Percentiles rank a stretch among this genome's conserved stretches.
Evolutionary conservation across 1,140 invertebrate genomes (phyloP).

Genomic region (Lepidurus arcticus): DNA sequence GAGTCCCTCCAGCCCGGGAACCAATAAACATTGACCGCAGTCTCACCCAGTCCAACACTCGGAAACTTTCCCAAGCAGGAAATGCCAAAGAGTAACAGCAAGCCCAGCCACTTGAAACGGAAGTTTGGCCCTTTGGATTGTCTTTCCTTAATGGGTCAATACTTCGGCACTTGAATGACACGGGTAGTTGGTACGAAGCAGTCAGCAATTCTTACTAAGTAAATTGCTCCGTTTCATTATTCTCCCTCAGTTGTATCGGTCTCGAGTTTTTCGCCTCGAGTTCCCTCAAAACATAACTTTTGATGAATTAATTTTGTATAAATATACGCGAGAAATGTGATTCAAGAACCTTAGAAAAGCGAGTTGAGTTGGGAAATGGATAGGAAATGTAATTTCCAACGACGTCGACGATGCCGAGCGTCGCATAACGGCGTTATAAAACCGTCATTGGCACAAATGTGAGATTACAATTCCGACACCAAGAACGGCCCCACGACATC

Average conservation of each 20-base stretch:
- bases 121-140: not conserved
- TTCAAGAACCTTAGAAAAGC: too few relatives aligned
- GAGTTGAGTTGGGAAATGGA: too few relatives aligned
- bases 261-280: too few relatives aligned
- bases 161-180: conserved; percentile 14
- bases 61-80: not conserved
- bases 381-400: too few relatives aligned
- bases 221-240: not conserved
- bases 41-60: not conserved
- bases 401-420: too few relatives aligned
- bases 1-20: not conserved
- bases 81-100: not conserved
- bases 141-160: conserved; percentile 8
- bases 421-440: too few relatives aligned
- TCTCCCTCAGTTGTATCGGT: not conserved
- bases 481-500: too few relatives aligned
- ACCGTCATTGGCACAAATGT: too few relatives aligned
- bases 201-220: not conserved
- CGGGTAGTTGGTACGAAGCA: not conserved
- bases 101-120: not conserved
- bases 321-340: too few relatives aligned
- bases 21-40: not conserved
- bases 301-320: too few relatives aligned
- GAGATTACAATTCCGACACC: too few relatives aligned
- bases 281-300: too few relatives aligned